phyloP scores from a whole-genome alignment of 2,113 vertebrate genomes.

The Eidolon helvum region DNA sequence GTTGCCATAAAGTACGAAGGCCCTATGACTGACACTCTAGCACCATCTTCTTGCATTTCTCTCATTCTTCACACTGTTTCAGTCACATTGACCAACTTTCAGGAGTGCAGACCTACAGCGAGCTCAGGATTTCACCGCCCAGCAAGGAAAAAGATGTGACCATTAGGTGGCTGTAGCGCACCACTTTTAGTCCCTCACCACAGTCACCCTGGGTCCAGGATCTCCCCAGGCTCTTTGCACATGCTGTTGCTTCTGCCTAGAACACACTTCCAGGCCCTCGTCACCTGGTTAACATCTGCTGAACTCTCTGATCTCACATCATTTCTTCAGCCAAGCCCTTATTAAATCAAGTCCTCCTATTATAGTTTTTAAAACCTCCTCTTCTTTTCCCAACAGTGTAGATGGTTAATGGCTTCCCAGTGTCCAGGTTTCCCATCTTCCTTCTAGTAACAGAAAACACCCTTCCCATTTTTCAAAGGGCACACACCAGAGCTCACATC shows the following conservation, averaged over 20 bases:
- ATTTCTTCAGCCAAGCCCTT: too few relatives aligned
- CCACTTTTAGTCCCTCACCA: too few relatives aligned
- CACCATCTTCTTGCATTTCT: not conserved
- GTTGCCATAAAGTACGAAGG: not conserved
- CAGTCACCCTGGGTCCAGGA: too few relatives aligned
- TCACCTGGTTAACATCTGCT: too few relatives aligned
- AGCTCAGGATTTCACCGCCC: too few relatives aligned
- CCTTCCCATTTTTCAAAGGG: not conserved
- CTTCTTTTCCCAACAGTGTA: not conserved
- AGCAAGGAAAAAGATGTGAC: too few relatives aligned
- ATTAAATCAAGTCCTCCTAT: too few relatives aligned
- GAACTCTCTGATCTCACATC: too few relatives aligned
- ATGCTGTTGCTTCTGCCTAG: too few relatives aligned
- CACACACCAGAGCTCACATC: accelerated
- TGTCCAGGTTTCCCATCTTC: not conserved
- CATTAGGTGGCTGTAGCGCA: too few relatives aligned
- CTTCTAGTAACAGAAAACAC: not conserved
- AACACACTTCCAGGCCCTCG: too few relatives aligned
- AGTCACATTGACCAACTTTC: not conserved
- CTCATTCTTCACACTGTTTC: not conserved
- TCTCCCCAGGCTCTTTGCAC: too few relatives aligned
- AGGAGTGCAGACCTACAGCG: not conserved
- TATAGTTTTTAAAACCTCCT: not conserved
- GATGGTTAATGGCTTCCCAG: not conserved
- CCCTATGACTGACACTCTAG: not conserved